Percentiles rank a stretch among this genome's conserved stretches.
Evolutionary conservation across 2,888 invertebrate genomes (phyloP).

Genomic region (Cylloceria caligata): DNA sequence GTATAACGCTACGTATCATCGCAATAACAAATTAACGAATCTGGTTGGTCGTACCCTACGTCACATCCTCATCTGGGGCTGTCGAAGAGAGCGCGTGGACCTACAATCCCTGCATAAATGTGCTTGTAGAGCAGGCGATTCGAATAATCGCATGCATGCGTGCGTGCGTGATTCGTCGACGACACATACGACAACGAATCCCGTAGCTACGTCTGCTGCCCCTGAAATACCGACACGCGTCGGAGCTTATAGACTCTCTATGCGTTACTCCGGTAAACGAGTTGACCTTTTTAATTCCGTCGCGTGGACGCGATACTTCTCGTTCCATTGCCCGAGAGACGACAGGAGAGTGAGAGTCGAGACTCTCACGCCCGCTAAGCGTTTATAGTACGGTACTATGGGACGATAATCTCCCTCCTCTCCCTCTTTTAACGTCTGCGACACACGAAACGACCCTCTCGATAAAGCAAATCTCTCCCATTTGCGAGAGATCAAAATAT

Average conservation of each 20-base stretch:
- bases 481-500: slow-evolving; percentile 24
- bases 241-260: not conserved
- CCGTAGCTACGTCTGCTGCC: slow-evolving; percentile 42
- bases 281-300: slow-evolving; percentile 78
- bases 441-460: slow-evolving; percentile 12
- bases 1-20: slow-evolving; percentile 64
- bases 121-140: slow-evolving; percentile 2
- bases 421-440: not conserved
- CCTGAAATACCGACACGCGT: slow-evolving; percentile 64
- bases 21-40: slow-evolving; percentile 79
- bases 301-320: slow-evolving; percentile 70
- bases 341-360: not conserved
- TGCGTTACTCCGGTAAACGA: slow-evolving; percentile 59
- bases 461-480: slow-evolving; percentile 16
- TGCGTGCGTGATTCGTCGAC: slow-evolving; percentile 15
- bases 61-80: slow-evolving; percentile 78
- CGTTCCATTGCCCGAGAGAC: not conserved
- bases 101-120: slow-evolving; percentile 48
- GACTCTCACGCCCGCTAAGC: not conserved
- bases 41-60: slow-evolving; percentile 72
- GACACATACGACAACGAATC: slow-evolving; percentile 1
- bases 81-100: slow-evolving; percentile 6
- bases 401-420: not conserved
- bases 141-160: slow-evolving; percentile 25
- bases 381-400: not conserved